Evolutionary conservation across 2,888 invertebrate genomes (phyloP).

Genomic region (Catonia carolina): DNA sequence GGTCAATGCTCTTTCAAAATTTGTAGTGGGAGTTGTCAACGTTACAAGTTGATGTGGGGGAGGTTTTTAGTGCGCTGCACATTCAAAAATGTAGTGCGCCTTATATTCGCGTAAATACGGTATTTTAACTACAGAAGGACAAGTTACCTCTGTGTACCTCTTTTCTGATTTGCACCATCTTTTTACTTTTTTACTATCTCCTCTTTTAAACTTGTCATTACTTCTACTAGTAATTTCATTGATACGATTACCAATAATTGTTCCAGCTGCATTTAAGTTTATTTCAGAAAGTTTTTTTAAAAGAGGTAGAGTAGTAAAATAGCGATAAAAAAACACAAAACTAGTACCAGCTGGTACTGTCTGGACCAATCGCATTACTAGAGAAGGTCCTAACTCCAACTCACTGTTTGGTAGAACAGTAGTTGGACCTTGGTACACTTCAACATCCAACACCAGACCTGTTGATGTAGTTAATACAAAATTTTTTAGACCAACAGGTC

Average conservation of each 20-base stretch:
- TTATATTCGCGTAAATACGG: too few species aligned
- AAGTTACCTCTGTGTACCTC: conserved; percentile 2
- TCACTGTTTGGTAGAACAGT: background rate
- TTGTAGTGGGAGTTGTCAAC: too few species aligned
- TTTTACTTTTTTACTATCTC: background rate
- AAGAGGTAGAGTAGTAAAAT: conserved; percentile 10
- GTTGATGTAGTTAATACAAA: too few species aligned
- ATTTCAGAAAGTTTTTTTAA: background rate
- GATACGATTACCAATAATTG: background rate
- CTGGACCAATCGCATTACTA: conserved; percentile 9
- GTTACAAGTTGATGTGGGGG: too few species aligned
- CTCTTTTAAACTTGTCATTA: background rate
- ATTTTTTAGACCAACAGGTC: conserved; percentile 12
- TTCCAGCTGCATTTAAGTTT: conserved; percentile 11
- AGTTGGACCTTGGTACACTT: conserved; percentile 6
- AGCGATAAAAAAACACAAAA: conserved; percentile 4
- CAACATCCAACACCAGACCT: conserved; percentile 8
- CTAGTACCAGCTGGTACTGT: conserved; percentile 3
- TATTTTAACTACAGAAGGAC: conserved; percentile 3
- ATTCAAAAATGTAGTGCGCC: too few species aligned
- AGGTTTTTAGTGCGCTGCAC: too few species aligned
- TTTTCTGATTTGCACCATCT: conserved; percentile 3
- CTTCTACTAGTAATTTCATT: background rate
- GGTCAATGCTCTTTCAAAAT: too few species aligned
- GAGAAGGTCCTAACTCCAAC: background rate